These are phyloP conservation scores for Metacarcinus magister DNA, from an alignment of 2,888 invertebrate species.

Conservation along the genomic window DNA sequence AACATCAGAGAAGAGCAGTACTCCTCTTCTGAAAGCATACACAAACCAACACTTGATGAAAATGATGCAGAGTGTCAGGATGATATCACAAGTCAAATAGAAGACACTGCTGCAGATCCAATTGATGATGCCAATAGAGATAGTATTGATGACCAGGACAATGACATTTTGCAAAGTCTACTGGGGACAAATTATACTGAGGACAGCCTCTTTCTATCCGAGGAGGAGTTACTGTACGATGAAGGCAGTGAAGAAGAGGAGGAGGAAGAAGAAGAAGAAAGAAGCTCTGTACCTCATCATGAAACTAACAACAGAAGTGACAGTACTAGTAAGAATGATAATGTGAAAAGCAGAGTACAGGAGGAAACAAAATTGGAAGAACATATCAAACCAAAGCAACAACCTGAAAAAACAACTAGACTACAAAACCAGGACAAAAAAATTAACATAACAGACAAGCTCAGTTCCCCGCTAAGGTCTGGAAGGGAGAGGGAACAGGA, in stretches of 20 bases:
- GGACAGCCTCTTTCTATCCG: constrained; percentile 62
- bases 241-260: constrained; percentile 62
- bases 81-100: not conserved
- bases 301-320: not conserved
- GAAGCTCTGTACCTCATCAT: not conserved
- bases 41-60: not conserved
- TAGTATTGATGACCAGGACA: not conserved
- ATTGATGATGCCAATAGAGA: not conserved
- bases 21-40: not conserved
- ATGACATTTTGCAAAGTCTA: not conserved
- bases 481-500: not conserved
- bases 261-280: not conserved
- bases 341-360: not conserved
- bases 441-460: not conserved
- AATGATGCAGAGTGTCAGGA: not conserved
- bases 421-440: not conserved
- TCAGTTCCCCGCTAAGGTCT: not conserved
- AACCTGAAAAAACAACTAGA: not conserved
- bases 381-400: not conserved
- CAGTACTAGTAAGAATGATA: not conserved
- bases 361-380: not conserved
- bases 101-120: not conserved
- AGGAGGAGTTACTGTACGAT: constrained; percentile 72
- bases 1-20: not conserved
- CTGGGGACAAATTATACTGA: not conserved